These are phyloP conservation scores for Tyto alba DNA, from an alignment of 2,113 vertebrate species.

Conservation along the genomic window DNA sequence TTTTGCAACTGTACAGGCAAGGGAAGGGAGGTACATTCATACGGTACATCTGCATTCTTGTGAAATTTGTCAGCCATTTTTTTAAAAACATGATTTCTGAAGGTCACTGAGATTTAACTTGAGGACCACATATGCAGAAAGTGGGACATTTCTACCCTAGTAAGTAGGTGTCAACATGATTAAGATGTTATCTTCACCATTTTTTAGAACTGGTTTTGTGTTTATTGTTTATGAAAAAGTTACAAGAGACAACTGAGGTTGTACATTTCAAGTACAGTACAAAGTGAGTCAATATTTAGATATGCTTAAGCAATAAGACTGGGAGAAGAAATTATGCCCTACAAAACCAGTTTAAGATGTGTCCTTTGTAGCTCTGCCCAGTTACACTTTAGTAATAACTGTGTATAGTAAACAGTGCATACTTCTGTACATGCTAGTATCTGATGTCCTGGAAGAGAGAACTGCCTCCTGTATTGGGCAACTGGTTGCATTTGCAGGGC, in stretches of 20 bases:
- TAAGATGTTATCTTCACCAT: constrained; percentile 37
- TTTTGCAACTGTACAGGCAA: not conserved
- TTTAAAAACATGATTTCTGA: not conserved
- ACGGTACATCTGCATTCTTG: not conserved
- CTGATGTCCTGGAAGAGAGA: constrained; percentile 17
- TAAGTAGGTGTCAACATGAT: constrained; percentile 20
- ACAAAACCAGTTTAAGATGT: constrained; percentile 46
- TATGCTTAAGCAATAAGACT: not conserved
- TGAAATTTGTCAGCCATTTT: constrained; percentile 4
- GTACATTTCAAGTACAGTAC: constrained; percentile 35
- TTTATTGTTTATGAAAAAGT: constrained; percentile 54
- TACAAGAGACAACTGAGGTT: constrained; percentile 42
- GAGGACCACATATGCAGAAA: not conserved
- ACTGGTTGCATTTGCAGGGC: not conserved
- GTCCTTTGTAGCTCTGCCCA: constrained; percentile 44
- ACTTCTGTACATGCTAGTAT: constrained; percentile 36
- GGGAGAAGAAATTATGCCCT: not conserved
- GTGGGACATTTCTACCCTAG: constrained; percentile 1
- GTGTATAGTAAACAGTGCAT: constrained; percentile 63
- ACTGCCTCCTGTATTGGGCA: not conserved
- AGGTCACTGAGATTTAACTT: constrained; percentile 39
- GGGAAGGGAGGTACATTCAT: not conserved
- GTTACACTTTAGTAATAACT: constrained; percentile 1
- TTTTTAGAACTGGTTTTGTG: constrained; percentile 57
- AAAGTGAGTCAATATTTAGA: constrained; percentile 63